Percentiles rank a stretch among this genome's conserved stretches.
Conservation (phyloP, 2,888 invertebrate genomes). For the Drosophila meridiana region DNA sequence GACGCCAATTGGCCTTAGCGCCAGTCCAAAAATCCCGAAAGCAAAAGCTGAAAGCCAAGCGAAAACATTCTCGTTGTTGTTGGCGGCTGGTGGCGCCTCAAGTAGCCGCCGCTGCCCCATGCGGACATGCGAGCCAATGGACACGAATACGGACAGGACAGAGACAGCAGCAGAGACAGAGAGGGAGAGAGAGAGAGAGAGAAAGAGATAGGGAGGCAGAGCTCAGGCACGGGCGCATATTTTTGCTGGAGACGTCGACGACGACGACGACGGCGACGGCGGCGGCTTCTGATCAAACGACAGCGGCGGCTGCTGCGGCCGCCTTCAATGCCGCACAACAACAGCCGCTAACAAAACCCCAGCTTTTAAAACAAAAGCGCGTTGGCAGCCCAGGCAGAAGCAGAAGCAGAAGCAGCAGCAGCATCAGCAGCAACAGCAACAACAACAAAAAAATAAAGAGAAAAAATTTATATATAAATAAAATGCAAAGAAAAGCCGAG, state of each 20-base stretch:
- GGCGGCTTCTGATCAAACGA: slow-evolving; percentile 75
- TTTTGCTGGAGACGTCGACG: slow-evolving; percentile 36
- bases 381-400: slow-evolving; percentile 61
- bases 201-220: neutral
- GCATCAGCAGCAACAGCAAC: too few species aligned
- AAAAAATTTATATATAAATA: slow-evolving; percentile 2
- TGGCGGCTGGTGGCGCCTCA: slow-evolving; percentile 74
- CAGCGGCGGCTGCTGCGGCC: slow-evolving; percentile 50
- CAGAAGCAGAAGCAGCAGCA: slow-evolving; percentile 4
- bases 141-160: slow-evolving; percentile 37
- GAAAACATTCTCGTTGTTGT: slow-evolving; percentile 37
- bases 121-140: slow-evolving; percentile 48
- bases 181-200: neutral
- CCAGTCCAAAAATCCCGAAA: slow-evolving; percentile 58
- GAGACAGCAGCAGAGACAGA: neutral
- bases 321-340: slow-evolving; percentile 62
- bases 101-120: slow-evolving; percentile 69
- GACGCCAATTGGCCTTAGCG: slow-evolving; percentile 78
- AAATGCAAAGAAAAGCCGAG: slow-evolving; percentile 21
- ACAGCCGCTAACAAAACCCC: slow-evolving; percentile 27
- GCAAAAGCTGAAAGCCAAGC: slow-evolving; percentile 55
- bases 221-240: slow-evolving; percentile 56
- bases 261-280: slow-evolving; percentile 2
- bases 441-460: neutral
- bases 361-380: slow-evolving; percentile 72